Percentiles rank a stretch among this genome's conserved stretches.
Evolutionary conservation across 1,140 invertebrate species (phyloP).

Genomic region (Trichoplusia ni): DNA sequence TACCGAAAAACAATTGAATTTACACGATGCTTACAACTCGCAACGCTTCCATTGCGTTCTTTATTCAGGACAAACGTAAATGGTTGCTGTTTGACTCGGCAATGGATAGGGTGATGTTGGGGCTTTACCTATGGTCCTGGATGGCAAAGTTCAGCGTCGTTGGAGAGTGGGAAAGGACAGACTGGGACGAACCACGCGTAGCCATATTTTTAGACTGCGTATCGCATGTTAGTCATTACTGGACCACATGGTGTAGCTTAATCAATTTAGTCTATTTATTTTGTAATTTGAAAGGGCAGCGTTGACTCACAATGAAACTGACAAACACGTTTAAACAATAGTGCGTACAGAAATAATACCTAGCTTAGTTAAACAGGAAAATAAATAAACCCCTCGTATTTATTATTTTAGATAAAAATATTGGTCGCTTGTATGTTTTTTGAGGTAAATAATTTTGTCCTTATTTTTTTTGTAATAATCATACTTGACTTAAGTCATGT

Average conservation of each 20-base stretch:
- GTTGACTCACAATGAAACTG: background rate
- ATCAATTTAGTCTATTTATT: slow-evolving; percentile 25
- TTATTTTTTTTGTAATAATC: no score
- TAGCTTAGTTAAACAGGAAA: no score
- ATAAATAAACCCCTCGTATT: no score
- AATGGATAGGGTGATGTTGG: slow-evolving; percentile 21
- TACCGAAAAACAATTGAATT: slow-evolving; percentile 30
- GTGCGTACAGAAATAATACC: no score
- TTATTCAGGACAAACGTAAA: no score
- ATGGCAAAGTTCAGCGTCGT: slow-evolving; percentile 31
- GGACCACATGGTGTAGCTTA: slow-evolving; percentile 8
- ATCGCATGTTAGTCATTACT: slow-evolving; percentile 60
- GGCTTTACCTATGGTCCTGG: background rate
- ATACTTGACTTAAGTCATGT: no score
- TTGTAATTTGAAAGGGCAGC: slow-evolving; percentile 6
- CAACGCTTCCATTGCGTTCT: slow-evolving; percentile 8
- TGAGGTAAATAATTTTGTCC: no score
- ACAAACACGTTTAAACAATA: background rate
- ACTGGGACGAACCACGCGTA: slow-evolving; percentile 53
- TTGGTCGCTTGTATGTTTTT: no score
- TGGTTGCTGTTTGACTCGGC: slow-evolving; percentile 2
- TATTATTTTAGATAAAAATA: no score
- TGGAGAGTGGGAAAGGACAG: slow-evolving; percentile 43
- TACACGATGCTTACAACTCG: background rate
- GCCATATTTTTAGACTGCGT: slow-evolving; percentile 63